Base-by-base conservation (phyloP, 2,888 invertebrate species). In the Drosophila anomalipes region DNA sequence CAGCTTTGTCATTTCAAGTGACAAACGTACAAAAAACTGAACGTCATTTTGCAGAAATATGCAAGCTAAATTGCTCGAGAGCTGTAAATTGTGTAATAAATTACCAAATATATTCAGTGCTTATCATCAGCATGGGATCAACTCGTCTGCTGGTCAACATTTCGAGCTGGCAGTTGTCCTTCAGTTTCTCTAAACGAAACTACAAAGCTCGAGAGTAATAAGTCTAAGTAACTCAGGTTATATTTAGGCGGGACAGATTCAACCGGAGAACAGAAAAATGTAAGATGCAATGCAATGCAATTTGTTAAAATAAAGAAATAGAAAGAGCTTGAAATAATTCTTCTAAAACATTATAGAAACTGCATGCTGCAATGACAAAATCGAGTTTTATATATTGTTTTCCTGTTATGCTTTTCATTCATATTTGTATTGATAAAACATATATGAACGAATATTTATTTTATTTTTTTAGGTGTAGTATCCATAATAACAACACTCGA, bases 1-100 rank as follows among this genome's bases (percentile, higher is more conserved):
- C 32, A 39, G 33, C 58, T 47, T 47, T 41, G 41, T 30, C 57
- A n/a, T 41, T 41, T 30, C 12, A 28, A 28, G 14, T 57, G n/a
- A 57, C 57, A 57, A 30, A 39, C 4, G 19, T 33, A 41, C 5
- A 47, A 74, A 58, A 52, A 33, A 41, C 14, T 14, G 4, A 54
- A 35, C 35, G 14, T 64, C 26, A 47, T 47, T 47, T 47, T 26
- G 26, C 26, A 28, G 16, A 26, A 10, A 35, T 56, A 26, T 41
- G 39, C 26, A n/a, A 37, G 49, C 16, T 68, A 30, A 35, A 30
- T 56, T 28, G 16, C 56, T 26, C 47, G 28, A 56, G 28, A 14
- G 37, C 56, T 28, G 37, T 37, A 22, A 22, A 32, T 22, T 33
- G 33, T 54, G 51, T 28, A 47, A 16, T 47, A 47, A 47, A 47